Percentiles rank a stretch among this genome's conserved stretches.
Evolutionary conservation across 2,113 vertebrate genomes (phyloP).

Genomic region (Erythrolamprus reginae): DNA sequence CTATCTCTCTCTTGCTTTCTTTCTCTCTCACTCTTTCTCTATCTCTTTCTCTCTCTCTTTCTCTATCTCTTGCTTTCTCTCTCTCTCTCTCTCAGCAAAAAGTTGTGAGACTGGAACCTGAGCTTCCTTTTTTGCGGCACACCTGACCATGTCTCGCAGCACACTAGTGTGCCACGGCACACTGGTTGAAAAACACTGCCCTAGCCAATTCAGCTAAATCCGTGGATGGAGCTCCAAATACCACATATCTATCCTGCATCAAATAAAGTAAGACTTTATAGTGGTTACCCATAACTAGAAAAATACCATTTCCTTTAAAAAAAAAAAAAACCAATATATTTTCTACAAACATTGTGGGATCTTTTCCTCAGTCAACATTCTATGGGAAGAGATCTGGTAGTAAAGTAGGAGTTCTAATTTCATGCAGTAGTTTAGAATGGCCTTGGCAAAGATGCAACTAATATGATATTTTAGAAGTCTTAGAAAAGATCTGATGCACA

Average conservation of each 20-base stretch:
- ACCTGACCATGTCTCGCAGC: no score
- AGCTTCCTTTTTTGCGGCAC: no score
- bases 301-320: background rate
- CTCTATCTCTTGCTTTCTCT: no score
- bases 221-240: background rate
- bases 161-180: no score
- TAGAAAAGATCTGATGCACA: background rate
- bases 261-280: background rate
- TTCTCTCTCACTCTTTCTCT: no score
- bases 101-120: no score
- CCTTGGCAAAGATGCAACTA: background rate
- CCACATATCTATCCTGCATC: background rate
- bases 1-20: no score
- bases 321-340: no score
- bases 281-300: background rate
- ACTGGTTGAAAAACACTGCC: background rate
- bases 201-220: background rate
- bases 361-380: background rate
- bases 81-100: no score
- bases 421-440: background rate
- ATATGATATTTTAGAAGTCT: background rate
- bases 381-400: background rate
- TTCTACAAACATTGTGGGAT: background rate
- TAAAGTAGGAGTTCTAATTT: background rate
- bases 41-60: no score